phyloP scores from a whole-genome alignment of 1,140 invertebrate species.

The Linepithema humile region DNA sequence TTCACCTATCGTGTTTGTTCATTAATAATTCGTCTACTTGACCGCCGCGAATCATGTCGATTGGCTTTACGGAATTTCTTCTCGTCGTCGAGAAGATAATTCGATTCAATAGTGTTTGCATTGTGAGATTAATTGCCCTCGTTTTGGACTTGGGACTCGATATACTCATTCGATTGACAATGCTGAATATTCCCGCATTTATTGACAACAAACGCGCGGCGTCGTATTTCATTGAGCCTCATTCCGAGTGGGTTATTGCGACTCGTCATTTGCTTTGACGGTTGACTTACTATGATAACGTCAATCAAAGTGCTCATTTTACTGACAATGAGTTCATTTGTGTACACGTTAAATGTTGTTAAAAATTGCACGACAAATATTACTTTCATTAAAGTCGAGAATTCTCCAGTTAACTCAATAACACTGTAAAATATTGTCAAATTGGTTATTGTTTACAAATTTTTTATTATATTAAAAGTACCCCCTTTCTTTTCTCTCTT shows the following conservation, averaged over 20 bases:
- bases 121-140: constrained; percentile 44
- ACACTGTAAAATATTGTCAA: too few relatives aligned
- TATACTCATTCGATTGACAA: constrained; percentile 14
- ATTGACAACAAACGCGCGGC: constrained; percentile 33
- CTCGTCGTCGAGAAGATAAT: constrained; percentile 13
- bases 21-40: constrained; percentile 26
- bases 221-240: constrained; percentile 6
- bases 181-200: constrained; percentile 28
- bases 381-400: too few relatives aligned
- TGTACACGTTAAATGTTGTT: not conserved
- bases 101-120: constrained; percentile 33
- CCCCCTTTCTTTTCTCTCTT: too few relatives aligned
- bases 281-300: not conserved
- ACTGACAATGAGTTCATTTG: not conserved
- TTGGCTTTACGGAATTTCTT: constrained; percentile 35
- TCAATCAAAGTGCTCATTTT: not conserved
- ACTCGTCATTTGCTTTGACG: not conserved
- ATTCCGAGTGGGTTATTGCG: not conserved
- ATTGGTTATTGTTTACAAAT: too few relatives aligned
- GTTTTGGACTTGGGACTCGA: constrained; percentile 52
- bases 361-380: not conserved
- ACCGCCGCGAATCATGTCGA: not conserved
- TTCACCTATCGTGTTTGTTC: not conserved
- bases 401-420: too few relatives aligned
- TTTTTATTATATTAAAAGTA: too few relatives aligned